These are phyloP conservation scores for Tupaia tana DNA, from an alignment of 2,113 vertebrate species.

Conservation along the genomic window DNA sequence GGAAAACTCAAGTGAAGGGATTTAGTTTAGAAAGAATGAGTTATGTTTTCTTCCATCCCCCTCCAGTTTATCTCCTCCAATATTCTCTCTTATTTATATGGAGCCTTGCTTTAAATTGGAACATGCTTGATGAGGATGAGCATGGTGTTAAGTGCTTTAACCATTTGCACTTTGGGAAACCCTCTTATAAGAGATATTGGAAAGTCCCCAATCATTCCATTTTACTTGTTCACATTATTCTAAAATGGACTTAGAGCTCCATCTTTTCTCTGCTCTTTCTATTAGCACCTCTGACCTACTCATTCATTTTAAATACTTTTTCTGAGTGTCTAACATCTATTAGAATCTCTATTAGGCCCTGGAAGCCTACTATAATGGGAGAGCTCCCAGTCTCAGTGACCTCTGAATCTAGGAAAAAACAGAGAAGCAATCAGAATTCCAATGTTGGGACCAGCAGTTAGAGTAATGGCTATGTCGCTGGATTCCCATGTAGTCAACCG, in stretches of 20 bases:
- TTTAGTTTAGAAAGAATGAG: background rate
- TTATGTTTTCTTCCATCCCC: background rate
- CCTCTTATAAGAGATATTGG: background rate
- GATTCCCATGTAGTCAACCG: too few relatives aligned
- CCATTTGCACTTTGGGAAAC: background rate
- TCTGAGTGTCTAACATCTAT: background rate
- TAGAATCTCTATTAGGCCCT: background rate
- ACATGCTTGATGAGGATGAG: background rate
- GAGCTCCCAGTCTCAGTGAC: background rate
- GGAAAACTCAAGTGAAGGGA: background rate
- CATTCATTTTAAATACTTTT: background rate
- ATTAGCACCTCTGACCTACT: background rate
- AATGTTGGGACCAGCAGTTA: background rate
- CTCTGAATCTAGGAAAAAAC: background rate
- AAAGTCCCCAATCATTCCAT: background rate
- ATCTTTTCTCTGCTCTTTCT: background rate
- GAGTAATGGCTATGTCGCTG: too few relatives aligned
- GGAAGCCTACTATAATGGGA: background rate
- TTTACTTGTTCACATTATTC: conserved; percentile 1
- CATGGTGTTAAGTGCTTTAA: background rate
- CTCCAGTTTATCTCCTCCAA: background rate
- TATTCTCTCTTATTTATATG: background rate
- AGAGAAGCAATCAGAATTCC: background rate
- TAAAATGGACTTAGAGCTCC: background rate
- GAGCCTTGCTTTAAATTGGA: background rate